Conservation (phyloP, 1,140 invertebrate species). For the Habropoda laboriosa region DNA sequence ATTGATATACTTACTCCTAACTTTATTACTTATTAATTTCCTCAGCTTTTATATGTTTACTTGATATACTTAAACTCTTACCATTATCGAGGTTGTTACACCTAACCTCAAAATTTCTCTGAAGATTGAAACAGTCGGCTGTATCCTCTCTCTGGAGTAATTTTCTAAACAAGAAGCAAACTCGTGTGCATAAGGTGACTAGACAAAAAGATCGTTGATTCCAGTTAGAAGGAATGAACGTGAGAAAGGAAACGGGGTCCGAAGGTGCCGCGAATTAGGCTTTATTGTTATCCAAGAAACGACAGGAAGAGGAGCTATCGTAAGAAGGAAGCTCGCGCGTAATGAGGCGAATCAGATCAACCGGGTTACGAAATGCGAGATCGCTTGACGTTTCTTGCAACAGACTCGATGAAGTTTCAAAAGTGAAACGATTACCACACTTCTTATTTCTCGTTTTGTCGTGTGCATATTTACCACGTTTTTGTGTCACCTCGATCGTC, state of each 20-base stretch:
- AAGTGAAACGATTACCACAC: conserved; percentile 41
- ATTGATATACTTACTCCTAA: neutral
- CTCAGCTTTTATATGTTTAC: neutral
- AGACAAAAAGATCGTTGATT: conserved; percentile 44
- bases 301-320: conserved; percentile 51
- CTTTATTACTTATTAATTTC: too few relatives aligned
- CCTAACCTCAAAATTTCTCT: neutral
- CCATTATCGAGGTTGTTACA: neutral
- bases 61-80: neutral
- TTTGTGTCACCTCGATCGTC: conserved; percentile 2
- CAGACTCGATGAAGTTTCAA: conserved; percentile 45
- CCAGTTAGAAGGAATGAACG: conserved; percentile 36
- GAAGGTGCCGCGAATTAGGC: conserved; percentile 46
- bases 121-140: neutral
- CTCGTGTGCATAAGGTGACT: neutral
- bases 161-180: neutral
- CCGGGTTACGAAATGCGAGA: conserved; percentile 47
- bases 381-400: conserved; percentile 34
- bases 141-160: neutral
- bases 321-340: conserved; percentile 51
- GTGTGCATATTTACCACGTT: conserved; percentile 29
- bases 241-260: conserved; percentile 47
- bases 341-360: conserved; percentile 44
- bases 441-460: conserved; percentile 25
- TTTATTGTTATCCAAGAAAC: conserved; percentile 54